Base-by-base conservation (phyloP, 2,888 invertebrate genomes). In the Acanthoscelides obtectus region DNA sequence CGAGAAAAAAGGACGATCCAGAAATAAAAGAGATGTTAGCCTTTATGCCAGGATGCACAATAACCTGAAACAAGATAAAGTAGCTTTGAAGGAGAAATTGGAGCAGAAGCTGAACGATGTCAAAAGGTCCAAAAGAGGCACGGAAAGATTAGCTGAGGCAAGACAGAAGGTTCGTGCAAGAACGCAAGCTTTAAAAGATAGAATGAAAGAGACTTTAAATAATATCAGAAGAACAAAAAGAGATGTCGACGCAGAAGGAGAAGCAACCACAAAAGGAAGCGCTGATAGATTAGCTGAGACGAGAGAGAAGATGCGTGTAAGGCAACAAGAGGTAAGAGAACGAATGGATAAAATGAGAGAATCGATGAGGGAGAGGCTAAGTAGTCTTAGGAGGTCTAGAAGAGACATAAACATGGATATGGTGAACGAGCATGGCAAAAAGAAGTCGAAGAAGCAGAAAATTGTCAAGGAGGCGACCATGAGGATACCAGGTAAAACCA, bases 351-450 rank as follows among this genome's bases (percentile, higher is more conserved):
- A 71, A 67, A 72, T 76, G 20, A 70, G 45, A 20, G 19, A 68
- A 2, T n/a, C n/a, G n/a, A n/a, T n/a, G n/a, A 17, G 22, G 0
- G 17, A 27, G n/a, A 22, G 74, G 20, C 4, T 73, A 22, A 74
- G 75, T 68, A 69, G 72, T 4, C 70, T 71, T n/a, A 71, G 72
- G 12, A 71, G 78, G 22, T 71, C 68, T 6, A 81, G 73, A 71
- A 77, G 83, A 25, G 81, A 80, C 65, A 83, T 84, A 63, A 84
- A 83, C 71, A 79, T 83, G 79, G 80, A 81, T 20, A 68, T 83
- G 68, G 73, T 84, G 17, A 80, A 81, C 25, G 45, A 45, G 12
- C 45, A 45, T 45, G 71, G 75, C 68, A 74, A 68, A 68, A 19
- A n/a, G 1, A 67, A 73, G 20, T 71, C 68, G n/a, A 67, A 72